phyloP scores from a whole-genome alignment of 2,797 vertebrate species.

The Coreius guichenoti region DNA sequence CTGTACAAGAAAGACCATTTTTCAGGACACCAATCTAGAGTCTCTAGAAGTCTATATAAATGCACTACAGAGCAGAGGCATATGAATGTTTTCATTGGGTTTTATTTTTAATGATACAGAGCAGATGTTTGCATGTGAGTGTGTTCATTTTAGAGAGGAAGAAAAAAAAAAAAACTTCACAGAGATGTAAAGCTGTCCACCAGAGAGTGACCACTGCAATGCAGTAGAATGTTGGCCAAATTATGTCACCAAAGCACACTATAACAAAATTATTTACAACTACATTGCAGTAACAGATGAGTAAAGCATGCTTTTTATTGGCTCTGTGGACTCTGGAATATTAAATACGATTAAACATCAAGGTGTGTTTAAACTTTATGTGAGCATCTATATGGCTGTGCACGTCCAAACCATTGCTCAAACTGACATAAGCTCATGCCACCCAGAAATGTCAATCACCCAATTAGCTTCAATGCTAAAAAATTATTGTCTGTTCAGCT shows the following conservation, averaged over 20 bases:
- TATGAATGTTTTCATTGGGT: constrained; percentile 70
- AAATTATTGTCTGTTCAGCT: constrained; percentile 61
- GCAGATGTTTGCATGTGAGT: constrained; percentile 67
- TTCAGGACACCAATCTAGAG: constrained; percentile 58
- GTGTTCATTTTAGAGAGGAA: constrained; percentile 28
- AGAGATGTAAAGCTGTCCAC: constrained; percentile 39
- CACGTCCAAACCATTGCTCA: background rate
- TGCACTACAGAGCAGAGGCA: constrained; percentile 66
- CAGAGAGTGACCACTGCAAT: constrained; percentile 30
- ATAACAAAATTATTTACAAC: constrained; percentile 25
- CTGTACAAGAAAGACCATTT: constrained; percentile 62
- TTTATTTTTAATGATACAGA: constrained; percentile 72
- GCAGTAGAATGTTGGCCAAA: constrained; percentile 1
- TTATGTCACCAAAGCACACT: constrained; percentile 6
- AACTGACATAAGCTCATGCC: constrained; percentile 25
- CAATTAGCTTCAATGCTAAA: constrained; percentile 64
- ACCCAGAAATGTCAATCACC: constrained; percentile 67
- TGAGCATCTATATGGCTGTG: constrained; percentile 6
- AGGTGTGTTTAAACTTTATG: constrained; percentile 1
- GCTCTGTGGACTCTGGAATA: constrained; percentile 11
- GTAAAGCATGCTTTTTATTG: constrained; percentile 20
- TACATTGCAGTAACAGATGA: constrained; percentile 16
- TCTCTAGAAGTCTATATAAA: constrained; percentile 58
- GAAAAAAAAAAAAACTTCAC: constrained; percentile 32
- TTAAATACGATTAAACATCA: constrained; percentile 2